A percentile compares a stretch with the other conserved stretches of the same genome.
Evolutionary conservation across 2,113 vertebrate genomes (phyloP).

Genomic region (Stomatorhinus ivindoensis): DNA sequence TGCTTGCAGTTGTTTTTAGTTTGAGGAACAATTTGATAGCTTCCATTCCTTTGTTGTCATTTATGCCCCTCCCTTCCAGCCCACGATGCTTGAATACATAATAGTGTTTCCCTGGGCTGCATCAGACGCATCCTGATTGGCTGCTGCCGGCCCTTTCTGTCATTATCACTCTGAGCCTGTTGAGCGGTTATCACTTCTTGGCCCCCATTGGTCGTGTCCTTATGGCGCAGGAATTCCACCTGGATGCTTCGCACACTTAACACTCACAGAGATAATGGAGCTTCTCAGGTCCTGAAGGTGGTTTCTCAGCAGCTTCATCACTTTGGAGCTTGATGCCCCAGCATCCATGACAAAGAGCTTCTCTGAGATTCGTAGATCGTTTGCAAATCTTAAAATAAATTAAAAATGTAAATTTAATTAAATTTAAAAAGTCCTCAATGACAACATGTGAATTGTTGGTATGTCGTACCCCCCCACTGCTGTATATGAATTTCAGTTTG

Average conservation of each 20-base stretch:
- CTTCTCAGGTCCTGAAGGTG: slow-evolving; percentile 85
- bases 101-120: background rate
- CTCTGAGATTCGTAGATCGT: slow-evolving; percentile 83
- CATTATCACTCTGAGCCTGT: background rate
- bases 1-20: background rate
- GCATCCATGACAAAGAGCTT: slow-evolving; percentile 88
- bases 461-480: background rate
- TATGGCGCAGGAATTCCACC: background rate
- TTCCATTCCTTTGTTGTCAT: background rate
- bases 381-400: slow-evolving; percentile 72
- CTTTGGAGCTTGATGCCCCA: slow-evolving; percentile 87
- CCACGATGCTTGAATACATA: background rate
- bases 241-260: too few species aligned
- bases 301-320: slow-evolving; percentile 85
- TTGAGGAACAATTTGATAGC: background rate
- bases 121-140: background rate
- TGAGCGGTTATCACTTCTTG: background rate
- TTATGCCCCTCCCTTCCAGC: background rate
- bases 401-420: background rate
- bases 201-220: background rate
- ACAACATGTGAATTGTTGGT: background rate
- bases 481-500: background rate
- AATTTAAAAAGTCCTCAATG: background rate
- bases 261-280: slow-evolving; percentile 73
- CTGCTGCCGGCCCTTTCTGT: background rate